These are phyloP conservation scores for Desmodus rotundus DNA, from an alignment of 2,113 vertebrate genomes.

Conservation along the genomic window DNA sequence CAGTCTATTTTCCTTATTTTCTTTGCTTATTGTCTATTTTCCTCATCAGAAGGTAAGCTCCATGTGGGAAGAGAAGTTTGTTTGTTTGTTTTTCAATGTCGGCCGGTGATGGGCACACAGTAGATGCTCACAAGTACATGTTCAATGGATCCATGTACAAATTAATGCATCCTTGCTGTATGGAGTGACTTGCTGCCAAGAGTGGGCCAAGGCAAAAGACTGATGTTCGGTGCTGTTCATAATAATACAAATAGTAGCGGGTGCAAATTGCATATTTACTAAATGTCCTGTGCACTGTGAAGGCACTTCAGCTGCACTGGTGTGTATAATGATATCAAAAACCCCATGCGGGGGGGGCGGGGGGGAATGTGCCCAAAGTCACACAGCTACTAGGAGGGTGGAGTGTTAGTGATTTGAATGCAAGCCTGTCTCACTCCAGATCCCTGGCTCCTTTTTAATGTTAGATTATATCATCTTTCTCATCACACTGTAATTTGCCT, in stretches of 20 bases:
- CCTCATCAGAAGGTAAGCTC: neutral
- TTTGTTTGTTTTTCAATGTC: neutral
- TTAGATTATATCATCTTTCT: neutral
- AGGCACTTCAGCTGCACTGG: neutral
- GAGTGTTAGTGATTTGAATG: neutral
- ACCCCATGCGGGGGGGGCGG: rapidly evolving
- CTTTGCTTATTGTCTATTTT: neutral
- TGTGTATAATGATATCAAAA: neutral
- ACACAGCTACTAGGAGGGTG: neutral
- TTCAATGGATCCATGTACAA: neutral
- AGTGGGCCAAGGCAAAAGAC: neutral
- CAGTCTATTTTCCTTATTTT: neutral
- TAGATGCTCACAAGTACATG: neutral
- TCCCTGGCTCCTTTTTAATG: neutral
- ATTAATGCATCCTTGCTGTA: neutral
- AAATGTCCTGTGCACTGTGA: neutral
- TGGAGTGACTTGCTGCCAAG: neutral
- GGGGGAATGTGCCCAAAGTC: neutral
- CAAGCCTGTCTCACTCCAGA: neutral
- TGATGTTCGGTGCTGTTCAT: neutral
- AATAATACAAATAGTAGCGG: neutral
- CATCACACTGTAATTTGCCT: neutral
- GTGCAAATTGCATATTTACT: neutral
- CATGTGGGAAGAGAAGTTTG: neutral
- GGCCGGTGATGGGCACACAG: neutral